Evolutionary conservation across 2,888 invertebrate genomes (phyloP).

Genomic region (Limnephilus auricula): DNA sequence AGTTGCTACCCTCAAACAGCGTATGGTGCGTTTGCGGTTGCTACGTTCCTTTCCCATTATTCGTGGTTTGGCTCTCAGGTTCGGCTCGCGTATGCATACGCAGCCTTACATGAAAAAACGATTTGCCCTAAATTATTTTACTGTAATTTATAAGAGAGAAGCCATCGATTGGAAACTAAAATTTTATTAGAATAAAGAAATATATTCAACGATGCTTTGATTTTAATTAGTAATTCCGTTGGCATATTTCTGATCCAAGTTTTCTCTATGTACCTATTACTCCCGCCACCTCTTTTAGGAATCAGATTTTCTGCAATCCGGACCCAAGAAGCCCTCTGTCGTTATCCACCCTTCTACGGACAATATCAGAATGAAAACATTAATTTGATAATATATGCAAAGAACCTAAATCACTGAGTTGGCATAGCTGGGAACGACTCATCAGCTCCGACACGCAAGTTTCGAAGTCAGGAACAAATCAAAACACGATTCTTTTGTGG

Average conservation of each 20-base stretch:
- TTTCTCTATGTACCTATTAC: background rate
- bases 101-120: no score
- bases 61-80: no score
- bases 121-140: no score
- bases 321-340: background rate
- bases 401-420: background rate
- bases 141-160: no score
- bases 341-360: background rate
- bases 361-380: background rate
- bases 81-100: no score
- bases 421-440: background rate
- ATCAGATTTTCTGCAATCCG: background rate
- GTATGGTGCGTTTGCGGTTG: no score
- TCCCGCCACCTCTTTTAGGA: background rate
- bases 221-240: background rate
- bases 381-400: no score
- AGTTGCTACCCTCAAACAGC: no score
- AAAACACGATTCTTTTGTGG: no score
- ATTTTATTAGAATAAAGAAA: background rate
- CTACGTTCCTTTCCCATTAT: no score
- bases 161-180: background rate
- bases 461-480: background rate
- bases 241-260: background rate
- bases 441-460: no score
- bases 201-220: background rate